Percentiles rank a stretch among this genome's conserved stretches.
These are phyloP conservation scores for Ditula angustiorana DNA, from an alignment of 2,888 invertebrate genomes.

Conservation along the genomic window DNA sequence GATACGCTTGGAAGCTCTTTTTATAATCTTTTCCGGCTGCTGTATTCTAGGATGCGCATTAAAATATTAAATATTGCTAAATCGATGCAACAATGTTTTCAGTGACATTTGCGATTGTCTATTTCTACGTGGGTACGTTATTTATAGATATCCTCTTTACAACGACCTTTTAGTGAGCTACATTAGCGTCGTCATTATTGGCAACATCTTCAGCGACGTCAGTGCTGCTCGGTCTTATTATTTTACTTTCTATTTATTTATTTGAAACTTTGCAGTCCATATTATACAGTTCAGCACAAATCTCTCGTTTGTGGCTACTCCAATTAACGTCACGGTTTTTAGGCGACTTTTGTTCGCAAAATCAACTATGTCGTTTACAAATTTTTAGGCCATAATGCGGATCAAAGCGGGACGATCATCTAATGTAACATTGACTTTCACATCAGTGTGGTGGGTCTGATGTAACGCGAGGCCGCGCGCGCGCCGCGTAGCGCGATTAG, in stretches of 20 bases:
- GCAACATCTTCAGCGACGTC: slow-evolving; percentile 29
- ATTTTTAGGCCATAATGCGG: slow-evolving; percentile 48
- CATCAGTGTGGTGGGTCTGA: slow-evolving; percentile 68
- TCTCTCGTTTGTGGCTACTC: no score
- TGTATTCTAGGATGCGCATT: slow-evolving; percentile 8
- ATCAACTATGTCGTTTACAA: slow-evolving; percentile 2
- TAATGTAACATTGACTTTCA: slow-evolving; percentile 84
- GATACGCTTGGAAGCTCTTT: background rate
- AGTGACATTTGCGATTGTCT: slow-evolving; percentile 18
- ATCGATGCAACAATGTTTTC: background rate
- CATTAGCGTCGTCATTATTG: slow-evolving; percentile 33
- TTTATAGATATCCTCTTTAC: slow-evolving; percentile 35
- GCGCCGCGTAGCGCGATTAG: slow-evolving; percentile 67
- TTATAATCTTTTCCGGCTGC: slow-evolving; percentile 40
- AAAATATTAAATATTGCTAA: background rate
- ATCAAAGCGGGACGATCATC: slow-evolving; percentile 56
- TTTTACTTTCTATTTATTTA: slow-evolving; percentile 7
- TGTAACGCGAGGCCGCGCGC: slow-evolving; percentile 56
- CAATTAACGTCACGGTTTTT: no score
- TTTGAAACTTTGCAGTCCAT: background rate
- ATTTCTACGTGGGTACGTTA: slow-evolving; percentile 13
- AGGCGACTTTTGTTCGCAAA: slow-evolving; percentile 1
- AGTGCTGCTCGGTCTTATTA: background rate
- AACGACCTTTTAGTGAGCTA: slow-evolving; percentile 32
- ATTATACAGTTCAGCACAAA: no score